Evolutionary conservation across 2,113 vertebrate genomes (phyloP).

Genomic region (Puntigrus tetrazona): DNA sequence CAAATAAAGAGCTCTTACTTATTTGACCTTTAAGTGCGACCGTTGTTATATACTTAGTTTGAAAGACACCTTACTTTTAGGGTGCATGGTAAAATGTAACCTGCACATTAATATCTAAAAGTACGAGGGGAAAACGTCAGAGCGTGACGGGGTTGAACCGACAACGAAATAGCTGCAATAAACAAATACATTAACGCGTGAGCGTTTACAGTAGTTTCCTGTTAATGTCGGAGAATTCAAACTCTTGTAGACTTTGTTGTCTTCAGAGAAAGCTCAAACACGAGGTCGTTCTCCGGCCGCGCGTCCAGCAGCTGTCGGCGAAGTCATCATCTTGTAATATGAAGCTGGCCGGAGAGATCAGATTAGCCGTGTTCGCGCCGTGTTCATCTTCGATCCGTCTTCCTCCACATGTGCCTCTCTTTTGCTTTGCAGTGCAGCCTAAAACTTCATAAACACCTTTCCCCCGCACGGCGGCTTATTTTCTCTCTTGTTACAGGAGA

Average conservation of each 20-base stretch:
- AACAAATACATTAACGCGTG: background rate
- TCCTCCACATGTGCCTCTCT: background rate
- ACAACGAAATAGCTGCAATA: too few species aligned
- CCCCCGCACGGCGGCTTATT: slow-evolving; percentile 20
- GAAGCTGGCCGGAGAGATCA: background rate
- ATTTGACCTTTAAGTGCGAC: background rate
- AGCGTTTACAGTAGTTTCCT: background rate
- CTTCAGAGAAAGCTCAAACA: background rate
- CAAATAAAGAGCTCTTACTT: background rate
- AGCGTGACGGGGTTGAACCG: background rate
- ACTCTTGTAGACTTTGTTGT: background rate
- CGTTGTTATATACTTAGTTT: background rate
- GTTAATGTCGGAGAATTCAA: background rate
- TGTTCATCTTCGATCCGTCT: slow-evolving; percentile 21
- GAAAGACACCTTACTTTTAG: background rate
- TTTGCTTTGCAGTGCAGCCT: background rate
- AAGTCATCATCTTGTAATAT: slow-evolving; percentile 9
- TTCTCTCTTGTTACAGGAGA: slow-evolving; percentile 29
- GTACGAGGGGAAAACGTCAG: background rate
- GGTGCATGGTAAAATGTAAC: background rate
- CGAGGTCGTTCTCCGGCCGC: background rate
- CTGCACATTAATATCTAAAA: background rate
- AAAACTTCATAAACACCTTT: slow-evolving; percentile 29
- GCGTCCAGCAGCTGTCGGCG: background rate
- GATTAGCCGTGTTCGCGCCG: slow-evolving; percentile 8